Base-by-base conservation (phyloP, 2,797 vertebrate genomes). In the Falco peregrinus region DNA sequence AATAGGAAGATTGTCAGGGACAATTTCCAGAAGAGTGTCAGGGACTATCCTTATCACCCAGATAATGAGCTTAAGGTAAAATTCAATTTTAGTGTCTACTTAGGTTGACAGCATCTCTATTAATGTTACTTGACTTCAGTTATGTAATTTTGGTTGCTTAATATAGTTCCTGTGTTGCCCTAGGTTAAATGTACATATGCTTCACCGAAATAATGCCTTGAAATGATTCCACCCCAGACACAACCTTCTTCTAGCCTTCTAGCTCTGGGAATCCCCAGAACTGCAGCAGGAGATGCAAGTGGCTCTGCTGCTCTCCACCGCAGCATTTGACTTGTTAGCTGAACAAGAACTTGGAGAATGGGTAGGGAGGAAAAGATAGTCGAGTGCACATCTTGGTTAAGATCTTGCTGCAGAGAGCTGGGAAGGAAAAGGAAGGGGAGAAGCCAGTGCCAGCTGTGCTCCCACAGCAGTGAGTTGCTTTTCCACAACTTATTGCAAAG, bases 111-210 rank as follows among this genome's bases (percentile, higher is more conserved):
- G 37, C 1, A 0, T 43, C 50, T 68, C 87, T 41, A 1, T 84
- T n/a, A 67, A 63, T 21, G 45, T 54, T 56, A 4, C 59, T 76
- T 25, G 48, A 57, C 84, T 63, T 37, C 80, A 35, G 73, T 41
- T 73, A 35, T 14, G 74, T 43, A 24, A 82, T 89, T 96, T 50
- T 53, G 68, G 67, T 94, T 94, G 80, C 87, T 94, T 87, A 91
- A 88, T 43, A 31, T 1, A 24, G 43, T 51, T 76, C 35, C 43
- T 45, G 35, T 0, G 0, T 88, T 57, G 69, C 91, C 93, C 25
- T 53, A 63, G 85, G 91, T 90, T 56, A 76, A 73, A 68, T 24
- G 69, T 45, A 51, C n/a, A 10, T 70, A 57, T 0, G 0, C 24
- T 84, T 88, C 77, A 48, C 61, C 70, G 31, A 63, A 94, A 73